These are phyloP conservation scores for Psix sp. DNA, from an alignment of 1,140 invertebrate genomes.

Conservation along the genomic window DNA sequence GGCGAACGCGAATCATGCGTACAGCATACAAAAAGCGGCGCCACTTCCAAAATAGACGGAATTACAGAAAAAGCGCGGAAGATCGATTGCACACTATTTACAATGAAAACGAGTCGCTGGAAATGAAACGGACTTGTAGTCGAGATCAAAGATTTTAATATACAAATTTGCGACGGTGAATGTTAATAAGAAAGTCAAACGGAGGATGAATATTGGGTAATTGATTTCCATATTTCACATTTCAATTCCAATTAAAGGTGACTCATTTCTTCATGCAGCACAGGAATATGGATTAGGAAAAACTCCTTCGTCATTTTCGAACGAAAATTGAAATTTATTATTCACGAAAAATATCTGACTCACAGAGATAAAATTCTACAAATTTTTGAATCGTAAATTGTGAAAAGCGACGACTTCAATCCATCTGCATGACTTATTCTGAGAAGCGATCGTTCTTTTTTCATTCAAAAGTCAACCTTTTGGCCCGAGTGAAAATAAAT, in stretches of 20 bases:
- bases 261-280: no score
- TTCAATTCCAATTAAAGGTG: no score
- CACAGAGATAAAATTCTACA: constrained; percentile 18
- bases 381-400: constrained; percentile 14
- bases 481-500: no score
- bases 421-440: not conserved
- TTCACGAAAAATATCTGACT: constrained; percentile 17
- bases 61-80: constrained; percentile 68
- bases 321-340: no score
- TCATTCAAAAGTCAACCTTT: no score
- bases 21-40: constrained; percentile 67
- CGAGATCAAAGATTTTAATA: constrained; percentile 32
- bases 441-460: no score
- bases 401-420: constrained; percentile 14
- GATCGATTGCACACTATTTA: constrained; percentile 67
- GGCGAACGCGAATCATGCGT: constrained; percentile 63
- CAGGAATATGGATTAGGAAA: no score
- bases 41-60: constrained; percentile 70
- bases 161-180: constrained; percentile 12
- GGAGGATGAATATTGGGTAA: no score
- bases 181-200: no score
- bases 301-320: no score
- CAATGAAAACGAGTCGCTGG: constrained; percentile 51
- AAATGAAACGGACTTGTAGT: constrained; percentile 52
- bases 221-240: no score